These are phyloP conservation scores for Tubulanus polymorphus DNA, from an alignment of 2,888 invertebrate genomes.

Conservation along the genomic window DNA sequence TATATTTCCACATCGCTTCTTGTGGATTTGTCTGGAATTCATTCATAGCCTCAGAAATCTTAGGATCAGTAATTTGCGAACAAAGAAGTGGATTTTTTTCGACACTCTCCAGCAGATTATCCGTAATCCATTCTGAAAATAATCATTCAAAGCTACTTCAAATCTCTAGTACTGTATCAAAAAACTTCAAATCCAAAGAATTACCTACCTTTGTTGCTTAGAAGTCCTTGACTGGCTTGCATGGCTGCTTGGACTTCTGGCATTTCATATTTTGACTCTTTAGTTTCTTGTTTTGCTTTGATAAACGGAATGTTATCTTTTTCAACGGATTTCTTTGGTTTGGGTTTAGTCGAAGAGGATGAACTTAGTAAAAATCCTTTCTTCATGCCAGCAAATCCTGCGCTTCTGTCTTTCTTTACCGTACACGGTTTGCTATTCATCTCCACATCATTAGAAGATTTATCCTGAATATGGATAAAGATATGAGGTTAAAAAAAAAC, in stretches of 20 bases:
- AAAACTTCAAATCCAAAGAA: neutral
- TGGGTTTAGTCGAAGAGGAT: conserved; percentile 1
- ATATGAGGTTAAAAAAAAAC: no score
- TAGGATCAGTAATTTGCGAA: conserved; percentile 36
- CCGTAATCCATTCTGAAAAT: conserved; percentile 39
- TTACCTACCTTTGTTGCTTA: conserved; percentile 29
- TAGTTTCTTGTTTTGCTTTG: conserved; percentile 24
- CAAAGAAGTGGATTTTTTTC: conserved; percentile 34
- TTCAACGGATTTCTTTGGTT: neutral
- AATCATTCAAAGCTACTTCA: neutral
- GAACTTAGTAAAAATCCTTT: conserved; percentile 44
- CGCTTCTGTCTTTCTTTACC: neutral
- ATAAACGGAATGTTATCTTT: conserved; percentile 35
- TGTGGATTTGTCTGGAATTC: conserved; percentile 46
- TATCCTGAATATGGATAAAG: no score
- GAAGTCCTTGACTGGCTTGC: conserved; percentile 24
- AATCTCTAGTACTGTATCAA: neutral
- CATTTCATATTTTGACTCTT: conserved; percentile 26
- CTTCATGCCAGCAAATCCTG: conserved; percentile 45
- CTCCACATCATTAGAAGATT: no score
- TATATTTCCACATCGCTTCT: conserved; percentile 41
- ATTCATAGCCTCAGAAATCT: conserved; percentile 37
- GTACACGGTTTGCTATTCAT: no score
- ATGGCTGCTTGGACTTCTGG: conserved; percentile 42
- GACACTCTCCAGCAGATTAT: conserved; percentile 36